Evolutionary conservation across 2,113 vertebrate species (phyloP), one percentile per base, ranked within the genome.

Genomic region (Vicugna pacos): DNA sequence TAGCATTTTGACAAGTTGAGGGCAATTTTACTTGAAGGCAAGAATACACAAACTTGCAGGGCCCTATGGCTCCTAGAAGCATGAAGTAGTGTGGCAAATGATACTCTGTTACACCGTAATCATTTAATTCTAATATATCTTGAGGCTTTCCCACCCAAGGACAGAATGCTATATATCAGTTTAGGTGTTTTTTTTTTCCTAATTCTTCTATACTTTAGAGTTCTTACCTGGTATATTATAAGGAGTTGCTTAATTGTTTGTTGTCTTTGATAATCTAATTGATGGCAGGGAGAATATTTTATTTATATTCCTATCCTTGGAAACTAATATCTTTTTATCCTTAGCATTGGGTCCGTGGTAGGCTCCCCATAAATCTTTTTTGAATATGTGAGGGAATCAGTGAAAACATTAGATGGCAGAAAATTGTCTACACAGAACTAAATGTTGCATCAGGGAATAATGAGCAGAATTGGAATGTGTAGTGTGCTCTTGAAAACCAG

Each of bases 1-100:
- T 86, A 67, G 38, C 50, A 52, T 50, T 93, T 84, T 95, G 54
- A 91, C 38, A 96, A 14, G 20, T 77, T 72, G 35, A 85, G 15
- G 22, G 2, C 8, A 77, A 48, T 87, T 93, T 91, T 88, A 90
- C 89, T 58, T 64, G 77, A 91, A 12, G 28, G 16, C 24, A 80
- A 92, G 30, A 94, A 54, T 72, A 72, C 7, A 64, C 26, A 70
- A 90, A 52, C 28, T 90, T 76, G 35, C 35, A 26, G 42, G 73
- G 2, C 8, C 19, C 6, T 76, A 0, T 20, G 9, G 4, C 24
- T 93, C 48, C 76, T 20, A 60, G 13, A 83, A 84, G 48, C 30
- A 42, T n/a, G 20, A 85, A 60, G 13, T 26, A 64, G 10, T 2
- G 3, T 42, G 22, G n/a, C 17, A 88, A 52, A 88, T 2, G 67